These are phyloP conservation scores for Lepus europaeus DNA, from an alignment of 2,113 vertebrate species.

Conservation along the genomic window DNA sequence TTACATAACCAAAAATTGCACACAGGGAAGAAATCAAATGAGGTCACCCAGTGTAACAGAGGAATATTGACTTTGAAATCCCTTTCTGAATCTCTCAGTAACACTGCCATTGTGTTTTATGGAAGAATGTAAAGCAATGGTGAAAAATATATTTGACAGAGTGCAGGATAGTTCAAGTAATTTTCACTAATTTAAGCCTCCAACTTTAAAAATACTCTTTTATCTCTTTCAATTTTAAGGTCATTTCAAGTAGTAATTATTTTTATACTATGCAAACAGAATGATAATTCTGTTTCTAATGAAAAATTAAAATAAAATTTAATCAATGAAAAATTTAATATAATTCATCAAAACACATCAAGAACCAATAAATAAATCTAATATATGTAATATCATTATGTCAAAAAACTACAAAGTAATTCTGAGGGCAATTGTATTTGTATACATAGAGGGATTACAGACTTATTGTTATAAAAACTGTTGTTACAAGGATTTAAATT, in stretches of 20 bases:
- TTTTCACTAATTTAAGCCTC: constrained; percentile 53
- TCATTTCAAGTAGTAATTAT: constrained; percentile 44
- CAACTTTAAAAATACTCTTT: constrained; percentile 36
- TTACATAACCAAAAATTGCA: constrained; percentile 49
- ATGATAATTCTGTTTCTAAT: not conserved
- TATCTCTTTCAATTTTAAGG: constrained; percentile 18
- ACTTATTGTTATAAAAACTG: not conserved
- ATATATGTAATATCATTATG: not conserved
- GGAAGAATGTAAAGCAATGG: not conserved
- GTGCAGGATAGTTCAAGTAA: not conserved
- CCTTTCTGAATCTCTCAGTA: constrained; percentile 21
- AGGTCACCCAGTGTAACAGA: constrained; percentile 43
- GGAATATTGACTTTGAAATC: constrained; percentile 43
- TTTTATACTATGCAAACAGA: not conserved
- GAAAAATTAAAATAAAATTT: not conserved
- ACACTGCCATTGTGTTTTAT: constrained; percentile 61
- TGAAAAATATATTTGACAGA: constrained; percentile 42
- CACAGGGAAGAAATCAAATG: constrained; percentile 62
- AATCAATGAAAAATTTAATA: not conserved
- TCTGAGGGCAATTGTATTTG: not conserved
- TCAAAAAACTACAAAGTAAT: not conserved
- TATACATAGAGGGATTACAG: not conserved
- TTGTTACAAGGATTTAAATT: not conserved
- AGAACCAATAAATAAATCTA: not conserved
- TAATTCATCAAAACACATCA: constrained; percentile 35